Conservation (phyloP, 30 jellyfish, hydroid and myxozoan genomes). For the Turritopsis dohrnii region DNA sequence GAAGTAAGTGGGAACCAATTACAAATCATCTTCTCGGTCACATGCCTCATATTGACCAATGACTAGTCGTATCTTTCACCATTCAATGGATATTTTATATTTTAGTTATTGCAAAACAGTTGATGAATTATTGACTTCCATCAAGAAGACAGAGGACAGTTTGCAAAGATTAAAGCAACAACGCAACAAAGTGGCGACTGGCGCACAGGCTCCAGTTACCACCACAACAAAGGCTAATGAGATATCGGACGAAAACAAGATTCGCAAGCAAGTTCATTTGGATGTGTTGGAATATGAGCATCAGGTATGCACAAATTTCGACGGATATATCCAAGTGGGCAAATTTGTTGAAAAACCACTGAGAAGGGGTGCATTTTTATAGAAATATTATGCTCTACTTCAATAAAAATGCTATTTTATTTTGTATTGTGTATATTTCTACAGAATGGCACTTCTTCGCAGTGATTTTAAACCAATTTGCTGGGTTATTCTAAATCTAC, state of each 20-base stretch:
- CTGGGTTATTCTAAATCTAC: too few relatives aligned
- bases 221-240: slow-evolving; percentile 38
- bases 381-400: background rate
- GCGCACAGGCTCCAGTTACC: slow-evolving; percentile 27
- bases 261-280: slow-evolving; percentile 66
- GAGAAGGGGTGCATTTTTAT: background rate
- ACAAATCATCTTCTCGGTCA: too few relatives aligned
- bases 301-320: slow-evolving; percentile 50
- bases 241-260: slow-evolving; percentile 78
- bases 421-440: too few relatives aligned
- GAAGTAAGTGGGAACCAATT: background rate
- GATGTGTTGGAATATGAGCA: slow-evolving; percentile 76
- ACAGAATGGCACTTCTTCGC: too few relatives aligned
- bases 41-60: too few relatives aligned
- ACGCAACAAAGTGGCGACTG: slow-evolving; percentile 69
- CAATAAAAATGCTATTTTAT: too few relatives aligned
- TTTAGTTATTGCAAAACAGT: slow-evolving; percentile 59
- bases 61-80: background rate
- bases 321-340: background rate
- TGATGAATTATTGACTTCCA: slow-evolving; percentile 80
- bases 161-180: slow-evolving; percentile 77
- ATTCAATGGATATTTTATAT: background rate
- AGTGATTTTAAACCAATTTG: too few relatives aligned
- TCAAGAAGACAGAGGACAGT: slow-evolving; percentile 96
- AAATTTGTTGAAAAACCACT: background rate